Percentiles rank a stretch among this genome's conserved stretches.
These are phyloP conservation scores for Agapostemon virescens DNA, from an alignment of 2,888 invertebrate genomes.

Conservation along the genomic window DNA sequence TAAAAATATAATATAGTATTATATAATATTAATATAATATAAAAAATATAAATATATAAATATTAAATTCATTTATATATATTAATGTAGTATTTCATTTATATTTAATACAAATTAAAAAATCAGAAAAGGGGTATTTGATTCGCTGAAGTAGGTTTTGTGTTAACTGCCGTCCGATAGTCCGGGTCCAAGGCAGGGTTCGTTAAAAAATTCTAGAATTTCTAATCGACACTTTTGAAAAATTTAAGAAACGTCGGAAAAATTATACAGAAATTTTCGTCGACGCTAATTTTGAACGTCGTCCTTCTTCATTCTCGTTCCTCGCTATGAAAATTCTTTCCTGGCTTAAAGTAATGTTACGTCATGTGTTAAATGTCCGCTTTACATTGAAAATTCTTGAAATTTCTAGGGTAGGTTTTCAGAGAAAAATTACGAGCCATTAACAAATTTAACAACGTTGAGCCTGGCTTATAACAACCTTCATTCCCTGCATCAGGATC, in stretches of 20 bases:
- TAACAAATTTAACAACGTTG: constrained; percentile 83
- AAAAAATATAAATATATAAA: too few relatives aligned
- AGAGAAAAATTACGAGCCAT: constrained; percentile 83
- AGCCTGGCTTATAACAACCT: constrained; percentile 87
- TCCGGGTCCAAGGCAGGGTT: too few relatives aligned
- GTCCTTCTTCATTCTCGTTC: not conserved
- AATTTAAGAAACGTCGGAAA: not conserved
- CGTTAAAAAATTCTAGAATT: too few relatives aligned
- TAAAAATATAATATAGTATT: too few relatives aligned
- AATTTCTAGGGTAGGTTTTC: constrained; percentile 83
- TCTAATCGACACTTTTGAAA: too few relatives aligned
- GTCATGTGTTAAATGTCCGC: not conserved
- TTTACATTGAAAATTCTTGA: not conserved
- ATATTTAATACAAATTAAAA: too few relatives aligned
- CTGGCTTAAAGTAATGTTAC: not conserved
- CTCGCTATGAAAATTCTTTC: not conserved
- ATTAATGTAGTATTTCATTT: too few relatives aligned
- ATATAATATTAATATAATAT: too few relatives aligned
- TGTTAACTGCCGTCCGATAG: too few relatives aligned
- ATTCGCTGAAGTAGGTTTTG: too few relatives aligned
- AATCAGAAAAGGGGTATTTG: too few relatives aligned
- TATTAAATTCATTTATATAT: too few relatives aligned
- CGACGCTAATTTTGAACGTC: not conserved
- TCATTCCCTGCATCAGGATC: constrained; percentile 86
- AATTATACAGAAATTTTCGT: not conserved